Evolutionary conservation across 37 sponge, comb jelly and placozoan genomes (phyloP).

Genomic region (Haliclona indistincta): DNA sequence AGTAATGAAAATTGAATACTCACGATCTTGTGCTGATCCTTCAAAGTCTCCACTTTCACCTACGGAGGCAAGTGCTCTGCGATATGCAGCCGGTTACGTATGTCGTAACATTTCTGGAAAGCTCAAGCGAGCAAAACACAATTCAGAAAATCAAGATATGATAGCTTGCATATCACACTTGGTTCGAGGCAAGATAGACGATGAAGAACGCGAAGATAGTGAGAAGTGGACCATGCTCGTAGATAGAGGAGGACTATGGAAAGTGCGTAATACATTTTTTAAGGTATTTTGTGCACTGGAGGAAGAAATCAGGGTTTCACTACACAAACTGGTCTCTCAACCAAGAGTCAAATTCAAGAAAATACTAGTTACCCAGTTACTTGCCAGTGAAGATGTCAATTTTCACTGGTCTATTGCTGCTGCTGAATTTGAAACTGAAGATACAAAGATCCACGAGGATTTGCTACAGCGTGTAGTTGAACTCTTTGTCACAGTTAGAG

Average conservation of each 20-base stretch:
- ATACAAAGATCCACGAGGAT: neutral
- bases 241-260: constrained; percentile 42
- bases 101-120: constrained; percentile 13
- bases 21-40: neutral
- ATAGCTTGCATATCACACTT: constrained; percentile 11
- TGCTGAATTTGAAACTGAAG: constrained; percentile 16
- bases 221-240: constrained; percentile 12
- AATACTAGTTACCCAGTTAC: neutral
- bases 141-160: constrained; percentile 17
- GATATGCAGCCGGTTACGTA: constrained; percentile 39
- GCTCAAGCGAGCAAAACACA: constrained; percentile 12
- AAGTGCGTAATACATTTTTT: constrained; percentile 10
- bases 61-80: constrained; percentile 17
- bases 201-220: neutral
- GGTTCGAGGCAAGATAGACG: constrained; percentile 6
- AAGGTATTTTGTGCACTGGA: constrained; percentile 28
- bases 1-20: neutral
- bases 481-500: constrained; percentile 34
- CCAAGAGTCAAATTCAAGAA: neutral
- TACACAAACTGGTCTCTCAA: constrained; percentile 3
- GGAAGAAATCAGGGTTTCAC: neutral
- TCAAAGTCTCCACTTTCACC: neutral
- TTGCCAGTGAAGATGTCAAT: neutral
- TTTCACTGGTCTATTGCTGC: neutral
- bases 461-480: constrained; percentile 32